Conservation (phyloP, 2,113 vertebrate genomes). For the Xyrauchen texanus region DNA sequence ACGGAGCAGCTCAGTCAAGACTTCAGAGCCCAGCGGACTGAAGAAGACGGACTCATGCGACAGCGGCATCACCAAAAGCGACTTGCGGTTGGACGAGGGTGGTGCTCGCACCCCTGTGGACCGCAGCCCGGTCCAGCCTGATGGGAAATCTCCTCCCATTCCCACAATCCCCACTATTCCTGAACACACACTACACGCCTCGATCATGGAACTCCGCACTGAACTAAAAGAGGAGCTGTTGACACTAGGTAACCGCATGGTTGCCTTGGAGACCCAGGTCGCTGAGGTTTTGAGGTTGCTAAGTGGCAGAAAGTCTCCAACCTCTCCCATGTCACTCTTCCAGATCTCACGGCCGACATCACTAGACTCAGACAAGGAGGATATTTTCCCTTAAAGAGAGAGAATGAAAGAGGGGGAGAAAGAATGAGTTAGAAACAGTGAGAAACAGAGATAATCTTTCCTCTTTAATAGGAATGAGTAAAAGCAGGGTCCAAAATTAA, state of each 20-base stretch:
- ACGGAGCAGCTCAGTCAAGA: constrained; percentile 77
- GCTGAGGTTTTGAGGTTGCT: constrained; percentile 90
- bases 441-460: too few relatives aligned
- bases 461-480: too few relatives aligned
- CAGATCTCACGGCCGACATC: constrained; percentile 91
- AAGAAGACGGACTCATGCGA: constrained; percentile 99
- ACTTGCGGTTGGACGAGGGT: constrained; percentile 92
- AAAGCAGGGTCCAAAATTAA: too few relatives aligned
- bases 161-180: constrained; percentile 94
- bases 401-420: neutral
- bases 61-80: constrained; percentile 97
- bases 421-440: neutral
- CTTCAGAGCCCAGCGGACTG: constrained; percentile 72
- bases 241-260: constrained; percentile 85
- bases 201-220: constrained; percentile 79
- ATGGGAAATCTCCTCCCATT: constrained; percentile 48
- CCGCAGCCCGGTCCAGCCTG: constrained; percentile 84
- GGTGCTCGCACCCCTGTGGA: constrained; percentile 90
- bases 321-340: constrained; percentile 85
- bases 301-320: constrained; percentile 75
- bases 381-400: constrained; percentile 81
- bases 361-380: constrained; percentile 88
- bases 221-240: constrained; percentile 92
- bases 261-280: constrained; percentile 88
- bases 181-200: constrained; percentile 92